Evolutionary conservation across 1,140 invertebrate species (phyloP), one percentile per base, ranked within the genome.

Genomic region (Maniola jurtina): DNA sequence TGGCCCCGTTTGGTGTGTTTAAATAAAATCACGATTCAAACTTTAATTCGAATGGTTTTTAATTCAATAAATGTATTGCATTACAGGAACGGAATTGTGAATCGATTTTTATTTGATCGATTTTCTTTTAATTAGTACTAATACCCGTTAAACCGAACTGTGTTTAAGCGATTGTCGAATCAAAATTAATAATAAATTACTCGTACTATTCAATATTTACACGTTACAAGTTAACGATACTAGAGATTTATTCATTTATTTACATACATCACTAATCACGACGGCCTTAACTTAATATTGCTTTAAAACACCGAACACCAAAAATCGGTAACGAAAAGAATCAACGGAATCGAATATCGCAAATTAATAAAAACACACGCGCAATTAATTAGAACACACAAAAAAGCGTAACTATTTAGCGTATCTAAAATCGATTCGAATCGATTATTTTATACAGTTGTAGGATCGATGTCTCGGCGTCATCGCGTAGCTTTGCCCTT

Each of bases 361-460:
- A 86, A 86, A 84, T 76, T 16, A 84, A 85, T 64, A 70, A 75
- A 73, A 66, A 75, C 76, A 73, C 74, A 77, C 75, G 66, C 71
- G 61, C 56, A 69, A 52, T 55, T 62, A 66, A 50, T 70, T 71
- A 57, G 70, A 55, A 87, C 83, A 87, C 80, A 80, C 74, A 82
- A 86, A 89, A 72, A 87, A 84, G 80, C 81, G 63, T 61, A 73
- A 70, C 74, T 77, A 79, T 50, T 55, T 48, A 45, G 42, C 13
- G 68, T 76, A 81, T 61, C 52, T 68, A 71, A 60, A 73, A 73
- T 70, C 73, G 74, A 78, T 71, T 71, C 36, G 15, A 59, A 77
- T 74, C 76, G 71, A 75, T 86, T 84, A 85, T 78, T 87, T 86
- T 77, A 87, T 83, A 69, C 79, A 81, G 58, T 75, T 77, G 76